Evolutionary conservation across 2,888 invertebrate species (phyloP).

Genomic region (Rambutsinella grinnellia): DNA sequence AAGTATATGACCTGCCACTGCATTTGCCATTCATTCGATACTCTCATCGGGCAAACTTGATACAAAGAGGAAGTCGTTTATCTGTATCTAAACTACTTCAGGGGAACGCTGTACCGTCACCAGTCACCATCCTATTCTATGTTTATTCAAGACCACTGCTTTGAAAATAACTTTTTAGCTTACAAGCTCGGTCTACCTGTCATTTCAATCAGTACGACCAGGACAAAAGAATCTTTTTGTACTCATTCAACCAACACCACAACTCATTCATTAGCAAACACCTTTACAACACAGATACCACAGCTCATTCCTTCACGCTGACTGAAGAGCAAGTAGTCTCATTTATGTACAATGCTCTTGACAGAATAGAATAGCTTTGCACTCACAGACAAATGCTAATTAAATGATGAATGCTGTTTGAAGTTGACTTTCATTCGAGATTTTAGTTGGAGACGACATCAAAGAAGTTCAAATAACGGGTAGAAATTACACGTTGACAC

Average conservation of each 20-base stretch:
- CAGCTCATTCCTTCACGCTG: too few relatives aligned
- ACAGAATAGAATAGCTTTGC: slow-evolving; percentile 5
- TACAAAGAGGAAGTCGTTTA: not conserved
- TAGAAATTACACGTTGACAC: slow-evolving; percentile 5
- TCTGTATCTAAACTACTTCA: not conserved
- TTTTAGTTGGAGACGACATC: not conserved
- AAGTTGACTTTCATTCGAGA: slow-evolving; percentile 8
- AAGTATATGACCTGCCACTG: not conserved
- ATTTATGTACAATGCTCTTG: not conserved
- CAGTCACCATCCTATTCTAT: not conserved
- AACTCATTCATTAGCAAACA: slow-evolving; percentile 15
- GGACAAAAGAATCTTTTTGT: not conserved
- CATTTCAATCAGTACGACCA: not conserved
- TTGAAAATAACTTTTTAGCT: not conserved
- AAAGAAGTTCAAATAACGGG: slow-evolving; percentile 5
- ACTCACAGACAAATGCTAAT: not conserved
- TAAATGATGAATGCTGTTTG: slow-evolving; percentile 1
- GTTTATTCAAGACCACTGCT: not conserved
- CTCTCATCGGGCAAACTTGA: not conserved
- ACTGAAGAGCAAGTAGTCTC: too few relatives aligned
- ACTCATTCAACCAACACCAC: slow-evolving; percentile 25
- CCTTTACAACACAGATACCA: too few relatives aligned
- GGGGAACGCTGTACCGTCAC: not conserved
- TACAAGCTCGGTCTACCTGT: not conserved
- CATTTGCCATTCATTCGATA: not conserved